Evolutionary conservation across 2,113 vertebrate species (phyloP), one percentile per base, ranked within the genome.

Genomic region (Pseudorhombus dupliciocellatus): DNA sequence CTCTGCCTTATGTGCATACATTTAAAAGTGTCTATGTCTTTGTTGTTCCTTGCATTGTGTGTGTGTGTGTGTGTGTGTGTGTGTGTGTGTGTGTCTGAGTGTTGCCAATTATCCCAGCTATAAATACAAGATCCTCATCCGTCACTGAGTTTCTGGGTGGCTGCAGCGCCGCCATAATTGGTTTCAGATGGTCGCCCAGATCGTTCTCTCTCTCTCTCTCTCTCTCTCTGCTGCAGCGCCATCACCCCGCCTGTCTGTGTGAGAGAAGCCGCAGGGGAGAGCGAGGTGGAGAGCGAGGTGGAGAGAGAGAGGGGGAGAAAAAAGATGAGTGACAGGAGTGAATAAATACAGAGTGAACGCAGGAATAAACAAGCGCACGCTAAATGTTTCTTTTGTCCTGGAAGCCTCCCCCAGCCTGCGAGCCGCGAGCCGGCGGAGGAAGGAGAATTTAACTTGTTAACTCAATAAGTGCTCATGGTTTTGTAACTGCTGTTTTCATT

Each of bases 71-170:
- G 52, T 65, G 71, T 57, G 77, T 73, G 59, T 63, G 78, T 52
- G 75, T 78, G 78, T 78, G 93, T 92, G 92, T 95, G 95, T 94
- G 92, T 94, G 94, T 94, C 92, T 95, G 95, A 95, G 95, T 96
- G 95, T 97, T 97, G 96, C 96, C 97, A 98, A 98, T 98, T 98
- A 98, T 95, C 95, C 95, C 90, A 94, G 96, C 96, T 94, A 95
- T 97, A 98, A 96, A 97, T 95, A 94, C 93, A 94, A 91, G 95
- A 95, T 94, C 94, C 94, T 95, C 95, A 97, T 98, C 96, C 95
- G 96, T 98, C 97, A 96, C 94, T 92, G 89, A 94, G 94, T 95
- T 95, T 96, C 96, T 97, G 96, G 97, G 96, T 97, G 96, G 96
- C 95, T 97, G 95, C 94, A 95, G 95, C 87, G 83, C 75, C 70